phyloP scores from a whole-genome alignment of 1,140 invertebrate genomes.

The Meloidogyne floridensis region DNA sequence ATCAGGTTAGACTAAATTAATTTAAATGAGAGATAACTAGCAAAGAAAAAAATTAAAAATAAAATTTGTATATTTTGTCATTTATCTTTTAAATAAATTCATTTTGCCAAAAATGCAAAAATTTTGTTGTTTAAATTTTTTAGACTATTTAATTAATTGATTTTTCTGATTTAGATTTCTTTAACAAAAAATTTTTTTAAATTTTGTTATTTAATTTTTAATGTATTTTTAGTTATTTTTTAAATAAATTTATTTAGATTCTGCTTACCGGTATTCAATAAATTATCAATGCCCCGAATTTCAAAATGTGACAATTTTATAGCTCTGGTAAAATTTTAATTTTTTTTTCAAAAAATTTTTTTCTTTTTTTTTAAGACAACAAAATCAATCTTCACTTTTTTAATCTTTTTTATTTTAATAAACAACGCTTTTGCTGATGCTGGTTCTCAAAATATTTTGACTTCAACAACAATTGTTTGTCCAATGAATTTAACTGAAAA shows the following conservation, averaged over 20 bases:
- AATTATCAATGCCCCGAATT: conserved; percentile 17
- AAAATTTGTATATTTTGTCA: neutral
- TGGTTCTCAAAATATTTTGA: neutral
- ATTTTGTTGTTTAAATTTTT: neutral
- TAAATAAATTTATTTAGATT: neutral
- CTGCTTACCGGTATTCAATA: neutral
- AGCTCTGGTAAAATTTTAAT: neutral
- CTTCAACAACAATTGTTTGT: conserved; percentile 9
- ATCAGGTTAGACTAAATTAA: neutral
- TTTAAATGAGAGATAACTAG: neutral
- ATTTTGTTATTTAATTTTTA: no score
- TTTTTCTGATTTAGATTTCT: no score
- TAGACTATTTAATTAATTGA: no score
- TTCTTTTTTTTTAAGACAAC: neutral
- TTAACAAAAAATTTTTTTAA: neutral
- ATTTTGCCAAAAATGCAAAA: neutral
- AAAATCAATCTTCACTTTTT: neutral
- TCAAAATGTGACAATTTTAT: neutral
- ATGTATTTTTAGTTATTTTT: neutral
- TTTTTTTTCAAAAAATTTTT: neutral
- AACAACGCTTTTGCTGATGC: neutral
- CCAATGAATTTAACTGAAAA: conserved; percentile 20
- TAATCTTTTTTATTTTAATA: neutral
- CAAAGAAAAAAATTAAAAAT: neutral
- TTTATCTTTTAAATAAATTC: neutral